phyloP scores from a whole-genome alignment of 2,888 invertebrate species.

The Protophormia terraenovae region DNA sequence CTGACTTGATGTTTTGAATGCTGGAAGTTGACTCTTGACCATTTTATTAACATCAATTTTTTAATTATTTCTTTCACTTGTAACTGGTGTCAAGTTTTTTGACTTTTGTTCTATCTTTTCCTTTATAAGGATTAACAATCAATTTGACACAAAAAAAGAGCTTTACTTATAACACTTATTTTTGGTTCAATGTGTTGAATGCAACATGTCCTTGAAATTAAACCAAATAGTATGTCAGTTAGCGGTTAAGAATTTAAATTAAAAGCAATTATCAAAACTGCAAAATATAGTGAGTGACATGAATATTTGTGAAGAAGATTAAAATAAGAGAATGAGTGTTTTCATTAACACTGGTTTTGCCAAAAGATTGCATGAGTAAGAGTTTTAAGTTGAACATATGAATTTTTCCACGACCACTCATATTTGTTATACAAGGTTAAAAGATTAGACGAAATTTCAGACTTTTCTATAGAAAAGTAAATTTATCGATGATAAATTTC shows the following conservation, averaged over 20 bases:
- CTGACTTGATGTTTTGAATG: slow-evolving; percentile 25
- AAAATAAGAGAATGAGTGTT: too few species aligned
- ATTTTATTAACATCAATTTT: slow-evolving; percentile 44
- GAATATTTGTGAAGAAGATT: too few species aligned
- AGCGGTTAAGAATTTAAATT: neutral
- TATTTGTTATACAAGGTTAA: too few species aligned
- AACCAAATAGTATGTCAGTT: slow-evolving; percentile 6
- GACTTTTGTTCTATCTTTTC: slow-evolving; percentile 15
- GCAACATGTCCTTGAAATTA: slow-evolving; percentile 37
- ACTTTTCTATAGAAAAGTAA: too few species aligned
- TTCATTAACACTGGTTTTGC: too few species aligned
- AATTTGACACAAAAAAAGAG: slow-evolving; percentile 43
- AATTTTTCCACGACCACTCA: too few species aligned
- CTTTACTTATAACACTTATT: neutral
- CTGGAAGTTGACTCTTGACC: slow-evolving; percentile 39
- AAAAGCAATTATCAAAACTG: neutral
- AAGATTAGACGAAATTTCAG: too few species aligned
- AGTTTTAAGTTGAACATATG: too few species aligned
- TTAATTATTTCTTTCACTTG: slow-evolving; percentile 29
- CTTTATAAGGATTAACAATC: slow-evolving; percentile 41
- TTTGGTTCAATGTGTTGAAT: neutral
- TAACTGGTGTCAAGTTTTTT: slow-evolving; percentile 47
- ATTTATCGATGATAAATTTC: too few species aligned
- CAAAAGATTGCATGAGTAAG: too few species aligned
- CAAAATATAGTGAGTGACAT: too few species aligned